Percentiles rank a stretch among this genome's conserved stretches.
Evolutionary conservation across 2,113 vertebrate species (phyloP).

Genomic region (Glareola pratincola): DNA sequence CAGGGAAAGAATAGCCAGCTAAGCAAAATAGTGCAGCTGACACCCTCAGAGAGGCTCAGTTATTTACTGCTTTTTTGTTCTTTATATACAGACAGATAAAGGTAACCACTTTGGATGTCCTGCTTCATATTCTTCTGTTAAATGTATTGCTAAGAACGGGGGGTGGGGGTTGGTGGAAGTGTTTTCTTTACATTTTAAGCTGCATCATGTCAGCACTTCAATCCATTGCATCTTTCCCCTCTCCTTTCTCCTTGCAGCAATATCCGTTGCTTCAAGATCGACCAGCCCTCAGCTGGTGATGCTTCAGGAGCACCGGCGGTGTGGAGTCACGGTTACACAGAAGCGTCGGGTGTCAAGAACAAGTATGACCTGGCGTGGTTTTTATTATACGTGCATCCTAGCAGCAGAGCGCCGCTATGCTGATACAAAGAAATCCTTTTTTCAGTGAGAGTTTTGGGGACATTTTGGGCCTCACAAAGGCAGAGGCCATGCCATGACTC

Average conservation of each 20-base stretch:
- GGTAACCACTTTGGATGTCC: background rate
- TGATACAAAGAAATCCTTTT: background rate
- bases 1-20: background rate
- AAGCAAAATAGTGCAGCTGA: background rate
- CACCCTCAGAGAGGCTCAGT: background rate
- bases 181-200: background rate
- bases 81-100: background rate
- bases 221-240: background rate
- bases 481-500: background rate
- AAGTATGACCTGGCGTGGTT: constrained; percentile 77
- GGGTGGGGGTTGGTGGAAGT: no score
- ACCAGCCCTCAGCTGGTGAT: constrained; percentile 87
- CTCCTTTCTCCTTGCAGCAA: constrained; percentile 78
- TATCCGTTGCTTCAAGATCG: constrained; percentile 96
- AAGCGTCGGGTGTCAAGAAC: constrained; percentile 95
- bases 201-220: background rate
- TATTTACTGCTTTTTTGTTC: background rate
- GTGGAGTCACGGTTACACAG: constrained; percentile 97
- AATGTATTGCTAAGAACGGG: background rate
- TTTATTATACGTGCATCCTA: accelerated
- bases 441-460: background rate
- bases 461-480: background rate
- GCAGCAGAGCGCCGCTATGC: background rate
- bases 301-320: constrained; percentile 89
- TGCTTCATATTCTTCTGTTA: background rate